A percentile compares a stretch with the other conserved stretches of the same genome.
phyloP scores from a whole-genome alignment of 2,797 vertebrate species.

The Stomatorhinus walkeri region DNA sequence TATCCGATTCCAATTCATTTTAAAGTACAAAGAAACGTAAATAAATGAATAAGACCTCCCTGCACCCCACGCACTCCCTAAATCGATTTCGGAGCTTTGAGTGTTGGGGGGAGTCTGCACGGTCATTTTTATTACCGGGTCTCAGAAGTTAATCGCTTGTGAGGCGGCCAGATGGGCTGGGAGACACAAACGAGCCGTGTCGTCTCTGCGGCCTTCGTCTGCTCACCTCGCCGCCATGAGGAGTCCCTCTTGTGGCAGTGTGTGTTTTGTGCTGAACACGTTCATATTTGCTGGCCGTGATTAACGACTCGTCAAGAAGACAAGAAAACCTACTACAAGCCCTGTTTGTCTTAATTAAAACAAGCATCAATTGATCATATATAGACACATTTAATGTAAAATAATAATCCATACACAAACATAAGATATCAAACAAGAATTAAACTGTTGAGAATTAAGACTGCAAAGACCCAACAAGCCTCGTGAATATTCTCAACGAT shows the following conservation, averaged over 20 bases:
- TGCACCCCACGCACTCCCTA: background rate
- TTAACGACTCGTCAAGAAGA: background rate
- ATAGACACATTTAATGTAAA: background rate
- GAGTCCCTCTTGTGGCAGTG: background rate
- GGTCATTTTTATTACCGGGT: background rate
- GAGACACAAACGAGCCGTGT: background rate
- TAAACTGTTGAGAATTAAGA: background rate
- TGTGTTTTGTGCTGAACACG: background rate
- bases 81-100: constrained; percentile 1
- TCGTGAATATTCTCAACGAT: background rate
- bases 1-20: background rate
- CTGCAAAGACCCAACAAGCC: background rate
- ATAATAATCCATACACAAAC: background rate
- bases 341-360: background rate
- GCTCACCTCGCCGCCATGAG: background rate
- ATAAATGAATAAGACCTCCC: background rate
- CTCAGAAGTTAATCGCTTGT: constrained; percentile 15
- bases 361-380: background rate
- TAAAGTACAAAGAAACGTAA: background rate
- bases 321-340: background rate
- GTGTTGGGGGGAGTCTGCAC: background rate
- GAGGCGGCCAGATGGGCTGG: background rate
- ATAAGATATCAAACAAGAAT: background rate
- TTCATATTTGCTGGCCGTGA: background rate
- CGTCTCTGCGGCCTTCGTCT: background rate